Evolutionary conservation across 2,797 vertebrate genomes (phyloP), one percentile per base, ranked within the genome.

Genomic region (Leptatherina wallacei): DNA sequence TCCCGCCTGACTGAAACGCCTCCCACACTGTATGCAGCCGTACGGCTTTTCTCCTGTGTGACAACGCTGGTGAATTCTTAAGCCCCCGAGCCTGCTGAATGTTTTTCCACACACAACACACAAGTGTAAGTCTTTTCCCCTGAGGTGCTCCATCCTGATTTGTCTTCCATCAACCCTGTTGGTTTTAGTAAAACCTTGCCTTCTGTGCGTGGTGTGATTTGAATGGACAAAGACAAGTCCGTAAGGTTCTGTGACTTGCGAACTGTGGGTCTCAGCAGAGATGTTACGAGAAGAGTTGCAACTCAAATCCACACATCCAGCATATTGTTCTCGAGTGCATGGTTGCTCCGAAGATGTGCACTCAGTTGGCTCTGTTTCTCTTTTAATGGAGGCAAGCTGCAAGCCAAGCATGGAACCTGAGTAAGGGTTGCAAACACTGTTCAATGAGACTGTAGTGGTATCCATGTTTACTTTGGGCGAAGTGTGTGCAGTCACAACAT

Each of bases 1-100:
- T 36, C 93, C 90, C 0, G 90, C 88, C 81, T 93, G 93, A 60
- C 81, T 90, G 56, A 94, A 94, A 14, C 89, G 69, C 29, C 86
- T 85, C 7, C 91, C 93, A 3, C 93, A 94, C 82, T 92, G 93
- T 4, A 88, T 0, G 56, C 93, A 94, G 54, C 88, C 83, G 0
- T 94, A 92, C 0, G 92, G 93, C 47, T 90, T 94, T 57, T 93
- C 93, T 6, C 93, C 91, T 0, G 92, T 93, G 47, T 94, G 93
- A 69, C 90, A 92, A 0, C 91, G 92, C 71, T 92, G 90, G 78
- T 94, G 93, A 70, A 92, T 91, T 56, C 84, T 83, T 51, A 94
- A 61, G 84, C 92, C 90, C 32, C 88, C 88, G 0, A 89, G 30
- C 47, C 90, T 64, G 83, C 84, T 89, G 71, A 94, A 94, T 0